Evolutionary conservation across 2,888 invertebrate genomes (phyloP), one percentile per base, ranked within the genome.

Genomic region (Troides aeacus): DNA sequence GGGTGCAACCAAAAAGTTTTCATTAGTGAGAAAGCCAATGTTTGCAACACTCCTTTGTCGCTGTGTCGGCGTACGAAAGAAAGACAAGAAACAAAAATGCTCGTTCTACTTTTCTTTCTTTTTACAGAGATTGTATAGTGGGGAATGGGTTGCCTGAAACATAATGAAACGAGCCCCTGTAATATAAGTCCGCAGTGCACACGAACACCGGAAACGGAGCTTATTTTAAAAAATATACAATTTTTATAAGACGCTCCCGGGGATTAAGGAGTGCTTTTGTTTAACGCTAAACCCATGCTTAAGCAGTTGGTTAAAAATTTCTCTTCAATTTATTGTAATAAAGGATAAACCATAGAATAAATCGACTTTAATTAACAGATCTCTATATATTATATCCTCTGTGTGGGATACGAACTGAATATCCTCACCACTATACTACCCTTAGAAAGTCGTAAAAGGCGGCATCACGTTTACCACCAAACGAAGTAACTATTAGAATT

Each of bases 1-100:
- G 62, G 63, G 63, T 58, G 77, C 79, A 78, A 80, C 79, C 82
- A 81, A 85, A 85, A 84, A 84, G 81, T 70, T 86, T 87, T 87
- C 86, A 87, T 88, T 86, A 86, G 80, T 76, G 79, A 77, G 80
- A 86, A 81, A 86, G 85, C 83, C 81, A 81, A 84, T 83, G 77
- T 79, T 30, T 77, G 76, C 76, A 74, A 71, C 74, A 72, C 75
- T 77, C 78, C 84, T 87, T 87, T 87, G 87, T 87, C 81, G 76
- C 71, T 71, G 74, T 72, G 73, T 72, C 72, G 66, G 71, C 75
- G 72, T 73, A 75, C 76, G 72, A 81, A 69, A 62, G 23, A 65
- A n/a, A 84, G 79, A 84, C 82, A 82, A 82, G 80, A 80, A 76
- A 81, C 80, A 77, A 84, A 85, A 84, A 84, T 80, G 81, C 84